Evolutionary conservation across 1,140 invertebrate genomes (phyloP), one percentile per base, ranked within the genome.

Genomic region (Drosophila navojoa): DNA sequence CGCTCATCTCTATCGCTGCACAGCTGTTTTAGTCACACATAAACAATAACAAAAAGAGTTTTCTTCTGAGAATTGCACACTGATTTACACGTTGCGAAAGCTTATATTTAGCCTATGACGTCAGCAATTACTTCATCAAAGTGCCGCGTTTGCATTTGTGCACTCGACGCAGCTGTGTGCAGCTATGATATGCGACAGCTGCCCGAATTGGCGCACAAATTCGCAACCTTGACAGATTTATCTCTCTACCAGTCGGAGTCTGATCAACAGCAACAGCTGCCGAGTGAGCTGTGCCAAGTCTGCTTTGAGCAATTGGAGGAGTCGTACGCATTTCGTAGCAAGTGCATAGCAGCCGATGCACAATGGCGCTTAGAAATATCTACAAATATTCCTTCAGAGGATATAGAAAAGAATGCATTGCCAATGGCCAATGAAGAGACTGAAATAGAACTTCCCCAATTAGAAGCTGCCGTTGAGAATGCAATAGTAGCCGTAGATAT

Each of bases 251-350:
- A 35, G 15, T 55, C 16, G n/a, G 44, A 44, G 0, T 15, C 58
- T 5, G 55, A 60, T 11, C 6, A 47, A 2, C 1, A 60, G n/a
- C 6, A 47, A 2, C 1, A 52, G 1, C 4, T 87, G 22, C 76
- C 90, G 6, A 76, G 58, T 38, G 49, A 58, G 3, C 53, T 91
- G 1, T 91, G 90, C 32, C 42, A 29, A 22, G 10, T 2, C 0
- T 91, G 90, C 35, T 76, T 66, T n/a, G 47, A 75, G 13, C 52
- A 81, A 13, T 25, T 91, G 27, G 68, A 77, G 19, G 57, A 78
- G 45, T 76, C 70, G 11, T 67, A 81, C 69, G 59, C 53, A 42
- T 91, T 91, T 32, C 86, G 81, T 4, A 42, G 35, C 10, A 60
- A 63, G 5, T 90, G 90, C 57, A 58, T 78, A n/a, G 52, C 66